These are phyloP conservation scores for Ellobius talpinus DNA, from an alignment of 2,113 vertebrate genomes.

Conservation along the genomic window DNA sequence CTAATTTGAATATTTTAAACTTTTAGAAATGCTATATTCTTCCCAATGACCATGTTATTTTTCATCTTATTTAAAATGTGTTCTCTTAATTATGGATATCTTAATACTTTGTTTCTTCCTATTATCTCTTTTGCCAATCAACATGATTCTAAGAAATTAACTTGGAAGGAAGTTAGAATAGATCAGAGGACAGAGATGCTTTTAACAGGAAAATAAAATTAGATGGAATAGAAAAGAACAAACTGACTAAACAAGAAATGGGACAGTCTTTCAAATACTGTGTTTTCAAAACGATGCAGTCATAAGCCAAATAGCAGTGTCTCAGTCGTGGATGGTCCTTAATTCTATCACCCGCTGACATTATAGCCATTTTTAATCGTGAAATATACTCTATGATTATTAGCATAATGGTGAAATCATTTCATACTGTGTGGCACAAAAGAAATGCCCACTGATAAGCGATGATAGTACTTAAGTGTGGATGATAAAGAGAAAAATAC, in stretches of 20 bases:
- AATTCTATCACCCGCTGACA: not conserved
- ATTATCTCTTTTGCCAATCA: not conserved
- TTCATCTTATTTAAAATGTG: not conserved
- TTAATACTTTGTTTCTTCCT: not conserved
- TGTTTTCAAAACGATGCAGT: not conserved
- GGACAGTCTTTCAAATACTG: not conserved
- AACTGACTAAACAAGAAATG: not conserved
- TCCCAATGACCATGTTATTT: not conserved
- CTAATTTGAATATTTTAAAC: not conserved
- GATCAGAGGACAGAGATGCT: not conserved
- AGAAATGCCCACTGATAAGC: not conserved
- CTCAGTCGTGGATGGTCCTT: not conserved
- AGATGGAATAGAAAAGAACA: not conserved
- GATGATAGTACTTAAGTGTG: not conserved
- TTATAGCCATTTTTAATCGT: not conserved
- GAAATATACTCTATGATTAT: not conserved
- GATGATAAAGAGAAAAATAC: not conserved
- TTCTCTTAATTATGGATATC: not conserved
- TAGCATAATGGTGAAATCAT: not conserved
- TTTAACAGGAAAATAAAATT: not conserved
- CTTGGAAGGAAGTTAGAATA: not conserved
- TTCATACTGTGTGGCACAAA: not conserved
- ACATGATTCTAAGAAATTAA: not conserved
- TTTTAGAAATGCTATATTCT: not conserved
- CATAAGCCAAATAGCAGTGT: not conserved